Conservation (phyloP, 2,797 vertebrate species). For the Falco novaeseelandiae region DNA sequence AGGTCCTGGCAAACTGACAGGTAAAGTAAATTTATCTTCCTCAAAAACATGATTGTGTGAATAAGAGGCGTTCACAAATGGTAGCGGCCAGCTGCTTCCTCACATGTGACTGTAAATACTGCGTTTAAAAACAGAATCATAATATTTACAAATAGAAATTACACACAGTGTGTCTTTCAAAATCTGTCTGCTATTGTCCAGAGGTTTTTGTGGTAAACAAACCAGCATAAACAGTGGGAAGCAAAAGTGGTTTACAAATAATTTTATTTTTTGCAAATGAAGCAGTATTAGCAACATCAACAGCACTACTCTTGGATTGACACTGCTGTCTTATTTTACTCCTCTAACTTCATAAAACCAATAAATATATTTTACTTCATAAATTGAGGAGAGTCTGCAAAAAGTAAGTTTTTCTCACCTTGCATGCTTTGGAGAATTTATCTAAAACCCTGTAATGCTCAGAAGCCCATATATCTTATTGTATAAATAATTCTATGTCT, state of each 20-base stretch:
- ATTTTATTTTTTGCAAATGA: neutral
- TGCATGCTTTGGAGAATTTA: neutral
- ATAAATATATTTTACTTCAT: neutral
- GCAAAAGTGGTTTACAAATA: neutral
- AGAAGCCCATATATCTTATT: neutral
- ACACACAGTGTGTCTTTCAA: neutral
- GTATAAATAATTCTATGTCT: neutral
- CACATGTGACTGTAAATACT: neutral
- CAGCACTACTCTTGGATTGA: neutral
- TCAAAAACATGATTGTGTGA: neutral
- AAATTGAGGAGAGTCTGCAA: neutral
- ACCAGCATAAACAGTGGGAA: neutral
- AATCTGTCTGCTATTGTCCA: neutral
- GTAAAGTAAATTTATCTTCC: neutral
- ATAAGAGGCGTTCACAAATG: neutral
- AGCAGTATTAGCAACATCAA: neutral
- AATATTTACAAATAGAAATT: slow-evolving; percentile 8
- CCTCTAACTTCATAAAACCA: neutral
- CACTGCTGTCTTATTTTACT: neutral
- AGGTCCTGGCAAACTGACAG: neutral
- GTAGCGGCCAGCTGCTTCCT: neutral
- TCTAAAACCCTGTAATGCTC: neutral
- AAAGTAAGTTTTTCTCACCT: neutral
- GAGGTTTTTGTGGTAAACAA: neutral
- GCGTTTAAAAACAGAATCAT: neutral